Evolutionary conservation across 2,888 invertebrate species (phyloP).

Genomic region (Gastracanthus pulcherrimus): DNA sequence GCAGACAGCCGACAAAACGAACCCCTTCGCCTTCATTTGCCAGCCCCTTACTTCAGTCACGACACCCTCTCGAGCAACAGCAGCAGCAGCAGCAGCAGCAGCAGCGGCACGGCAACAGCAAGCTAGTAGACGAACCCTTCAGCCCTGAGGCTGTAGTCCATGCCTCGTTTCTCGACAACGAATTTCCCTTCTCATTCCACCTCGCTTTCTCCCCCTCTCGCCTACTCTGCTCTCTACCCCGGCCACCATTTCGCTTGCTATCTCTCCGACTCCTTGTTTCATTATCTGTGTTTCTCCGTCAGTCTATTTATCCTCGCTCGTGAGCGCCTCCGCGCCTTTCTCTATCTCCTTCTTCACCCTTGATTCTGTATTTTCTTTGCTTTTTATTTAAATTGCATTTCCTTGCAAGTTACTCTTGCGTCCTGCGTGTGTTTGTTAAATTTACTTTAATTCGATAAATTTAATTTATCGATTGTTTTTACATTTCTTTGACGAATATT

Average conservation of each 20-base stretch:
- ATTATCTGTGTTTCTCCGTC: slow-evolving; percentile 28
- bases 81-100: background rate
- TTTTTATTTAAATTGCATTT: background rate
- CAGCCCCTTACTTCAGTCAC: slow-evolving; percentile 12
- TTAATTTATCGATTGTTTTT: no score
- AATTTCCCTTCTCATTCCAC: slow-evolving; percentile 29
- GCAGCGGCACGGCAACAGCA: background rate
- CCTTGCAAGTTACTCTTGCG: no score
- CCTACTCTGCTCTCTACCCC: background rate
- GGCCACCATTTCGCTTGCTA: background rate
- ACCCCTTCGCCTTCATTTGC: slow-evolving; percentile 46
- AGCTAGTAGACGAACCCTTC: background rate
- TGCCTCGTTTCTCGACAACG: slow-evolving; percentile 41
- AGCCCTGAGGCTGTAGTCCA: slow-evolving; percentile 12
- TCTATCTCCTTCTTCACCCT: background rate
- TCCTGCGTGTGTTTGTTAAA: no score
- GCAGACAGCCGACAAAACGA: slow-evolving; percentile 34
- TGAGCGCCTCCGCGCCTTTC: background rate
- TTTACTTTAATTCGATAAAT: no score
- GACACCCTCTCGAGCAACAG: slow-evolving; percentile 14
- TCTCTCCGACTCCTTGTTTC: slow-evolving; percentile 18
- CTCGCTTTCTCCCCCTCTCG: background rate
- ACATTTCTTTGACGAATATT: no score
- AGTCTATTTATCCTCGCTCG: slow-evolving; percentile 34
- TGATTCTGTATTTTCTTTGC: background rate